phyloP scores from a whole-genome alignment of 2,888 invertebrate genomes.

The Cataglyphis altisquamis region DNA sequence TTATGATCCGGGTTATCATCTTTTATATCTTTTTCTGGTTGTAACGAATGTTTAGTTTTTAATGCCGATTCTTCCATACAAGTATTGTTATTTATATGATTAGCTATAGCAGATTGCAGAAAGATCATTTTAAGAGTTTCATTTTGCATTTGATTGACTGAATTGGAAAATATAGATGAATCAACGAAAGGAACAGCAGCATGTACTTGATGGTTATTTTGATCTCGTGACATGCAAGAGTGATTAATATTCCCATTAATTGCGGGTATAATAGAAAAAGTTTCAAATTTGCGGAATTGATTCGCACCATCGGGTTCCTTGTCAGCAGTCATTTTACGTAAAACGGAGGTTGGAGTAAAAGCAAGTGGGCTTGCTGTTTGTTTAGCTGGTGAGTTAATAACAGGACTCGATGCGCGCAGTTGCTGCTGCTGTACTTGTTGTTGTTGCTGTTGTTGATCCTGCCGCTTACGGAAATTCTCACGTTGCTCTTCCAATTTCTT shows the following conservation, averaged over 20 bases:
- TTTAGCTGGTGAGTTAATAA: constrained; percentile 85
- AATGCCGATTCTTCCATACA: constrained; percentile 69
- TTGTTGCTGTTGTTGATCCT: constrained; percentile 88
- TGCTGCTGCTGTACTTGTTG: constrained; percentile 77
- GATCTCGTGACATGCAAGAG: constrained; percentile 36
- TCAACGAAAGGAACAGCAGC: constrained; percentile 25
- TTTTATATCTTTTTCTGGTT: constrained; percentile 66
- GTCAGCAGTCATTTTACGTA: constrained; percentile 97
- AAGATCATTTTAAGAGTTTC: constrained; percentile 50
- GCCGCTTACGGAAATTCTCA: constrained; percentile 93
- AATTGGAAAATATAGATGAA: constrained; percentile 14
- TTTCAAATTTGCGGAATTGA: constrained; percentile 78
- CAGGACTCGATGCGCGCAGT: constrained; percentile 81
- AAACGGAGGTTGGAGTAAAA: constrained; percentile 97
- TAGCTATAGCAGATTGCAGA: constrained; percentile 27
- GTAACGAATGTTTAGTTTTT: constrained; percentile 68
- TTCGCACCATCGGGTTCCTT: constrained; percentile 90
- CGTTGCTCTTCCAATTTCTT: constrained; percentile 96
- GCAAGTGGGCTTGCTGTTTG: constrained; percentile 90
- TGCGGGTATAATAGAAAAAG: constrained; percentile 43
- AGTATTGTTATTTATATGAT: constrained; percentile 43
- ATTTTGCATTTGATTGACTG: constrained; percentile 42
- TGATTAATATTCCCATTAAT: constrained; percentile 59
- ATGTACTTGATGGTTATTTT: constrained; percentile 16
- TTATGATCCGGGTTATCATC: constrained; percentile 67